Conservation (phyloP, 2,113 vertebrate species). For the Cairina moschata region DNA sequence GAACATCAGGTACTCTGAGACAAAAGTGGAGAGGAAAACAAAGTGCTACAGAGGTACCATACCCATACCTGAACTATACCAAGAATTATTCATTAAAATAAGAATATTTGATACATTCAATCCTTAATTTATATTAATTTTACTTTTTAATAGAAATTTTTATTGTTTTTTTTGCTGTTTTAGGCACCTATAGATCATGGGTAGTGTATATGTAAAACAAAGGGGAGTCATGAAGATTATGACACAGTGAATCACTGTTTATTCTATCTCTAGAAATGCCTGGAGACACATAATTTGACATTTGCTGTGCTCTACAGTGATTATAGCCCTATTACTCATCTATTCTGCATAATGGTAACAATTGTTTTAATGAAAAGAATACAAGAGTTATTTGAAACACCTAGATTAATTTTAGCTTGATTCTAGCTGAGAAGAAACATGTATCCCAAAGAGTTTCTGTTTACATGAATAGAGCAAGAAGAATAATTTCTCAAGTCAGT, state of each 20-base stretch:
- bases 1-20: not conserved
- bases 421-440: not conserved
- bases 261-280: slow-evolving; percentile 20
- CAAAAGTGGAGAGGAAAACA: not conserved
- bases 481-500: not conserved
- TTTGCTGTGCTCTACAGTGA: not conserved
- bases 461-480: not conserved
- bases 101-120: not conserved
- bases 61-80: not conserved
- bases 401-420: not conserved
- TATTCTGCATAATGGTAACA: not conserved
- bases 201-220: not conserved
- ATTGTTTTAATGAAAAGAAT: not conserved
- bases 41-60: not conserved
- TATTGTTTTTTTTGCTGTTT: not conserved
- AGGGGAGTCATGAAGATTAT: not conserved
- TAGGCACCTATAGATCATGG: not conserved
- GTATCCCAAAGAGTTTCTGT: not conserved
- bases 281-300: not conserved
- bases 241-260: slow-evolving; percentile 40
- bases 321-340: slow-evolving; percentile 6
- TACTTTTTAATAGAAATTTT: not conserved
- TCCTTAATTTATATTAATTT: not conserved
- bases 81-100: not conserved
- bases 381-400: not conserved